Percentiles rank a stretch among this genome's conserved stretches.
phyloP scores from a whole-genome alignment of 2,113 vertebrate genomes.

The Uria lomvia region DNA sequence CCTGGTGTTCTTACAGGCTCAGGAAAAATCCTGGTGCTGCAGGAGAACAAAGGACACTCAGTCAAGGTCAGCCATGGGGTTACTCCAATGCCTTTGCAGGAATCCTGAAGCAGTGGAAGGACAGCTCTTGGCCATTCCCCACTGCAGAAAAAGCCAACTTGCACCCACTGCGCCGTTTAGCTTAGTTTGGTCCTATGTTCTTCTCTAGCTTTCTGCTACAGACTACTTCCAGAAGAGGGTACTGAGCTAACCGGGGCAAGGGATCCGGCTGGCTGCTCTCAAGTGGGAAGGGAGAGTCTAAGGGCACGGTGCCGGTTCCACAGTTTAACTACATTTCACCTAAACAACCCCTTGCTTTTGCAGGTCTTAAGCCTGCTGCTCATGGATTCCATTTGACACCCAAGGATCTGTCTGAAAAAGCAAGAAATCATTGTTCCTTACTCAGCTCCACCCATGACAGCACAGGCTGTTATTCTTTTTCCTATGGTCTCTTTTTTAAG shows the following conservation, averaged over 20 bases:
- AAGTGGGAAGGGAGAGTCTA: neutral
- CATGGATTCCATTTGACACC: rapidly evolving
- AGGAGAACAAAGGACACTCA: neutral
- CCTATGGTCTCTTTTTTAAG: neutral
- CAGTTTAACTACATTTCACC: neutral
- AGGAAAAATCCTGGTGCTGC: neutral
- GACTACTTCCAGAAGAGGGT: neutral
- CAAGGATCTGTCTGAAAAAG: neutral
- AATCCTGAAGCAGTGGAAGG: neutral
- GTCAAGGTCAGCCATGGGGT: neutral
- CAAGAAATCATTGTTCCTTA: neutral
- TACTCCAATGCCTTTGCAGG: neutral
- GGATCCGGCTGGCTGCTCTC: neutral
- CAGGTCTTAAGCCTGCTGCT: neutral
- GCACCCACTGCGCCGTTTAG: rapidly evolving
- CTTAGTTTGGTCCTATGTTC: neutral
- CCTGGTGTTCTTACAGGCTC: neutral
- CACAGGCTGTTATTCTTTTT: neutral
- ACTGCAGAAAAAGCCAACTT: neutral
- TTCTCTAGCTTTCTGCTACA: neutral
- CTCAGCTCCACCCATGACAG: neutral
- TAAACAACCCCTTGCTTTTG: neutral
- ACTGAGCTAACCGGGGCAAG: rapidly evolving
- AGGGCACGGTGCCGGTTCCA: neutral
- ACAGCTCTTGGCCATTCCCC: neutral